These are phyloP conservation scores for Sphaerodactylus townsendi DNA, from an alignment of 2,113 vertebrate genomes.

Conservation along the genomic window DNA sequence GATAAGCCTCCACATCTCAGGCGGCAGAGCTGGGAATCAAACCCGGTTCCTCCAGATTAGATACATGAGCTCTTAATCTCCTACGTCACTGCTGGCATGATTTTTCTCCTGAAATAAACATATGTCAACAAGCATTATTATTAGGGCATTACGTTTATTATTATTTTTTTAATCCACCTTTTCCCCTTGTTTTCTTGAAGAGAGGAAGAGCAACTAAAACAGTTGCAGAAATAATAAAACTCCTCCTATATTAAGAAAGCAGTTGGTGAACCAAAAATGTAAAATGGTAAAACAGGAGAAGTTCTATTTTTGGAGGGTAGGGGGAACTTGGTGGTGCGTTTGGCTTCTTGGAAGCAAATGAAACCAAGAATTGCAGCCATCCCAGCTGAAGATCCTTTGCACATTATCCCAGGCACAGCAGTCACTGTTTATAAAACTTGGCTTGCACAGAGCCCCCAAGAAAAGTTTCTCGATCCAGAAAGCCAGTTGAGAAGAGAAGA, in stretches of 20 bases:
- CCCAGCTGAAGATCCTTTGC: constrained; percentile 29
- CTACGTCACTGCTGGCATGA: too few species aligned
- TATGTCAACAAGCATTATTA: too few species aligned
- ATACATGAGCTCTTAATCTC: too few species aligned
- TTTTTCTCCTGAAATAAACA: background rate
- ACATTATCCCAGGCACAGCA: constrained; percentile 60
- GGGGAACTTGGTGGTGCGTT: background rate
- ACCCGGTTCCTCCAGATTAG: too few species aligned
- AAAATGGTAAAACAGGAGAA: background rate
- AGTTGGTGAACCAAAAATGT: background rate
- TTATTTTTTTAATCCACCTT: too few species aligned
- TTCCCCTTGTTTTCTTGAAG: too few species aligned
- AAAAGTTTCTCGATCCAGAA: constrained; percentile 11
- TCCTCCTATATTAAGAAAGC: background rate
- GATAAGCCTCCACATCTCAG: too few species aligned
- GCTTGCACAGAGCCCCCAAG: background rate
- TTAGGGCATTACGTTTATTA: too few species aligned
- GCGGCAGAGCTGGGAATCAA: too few species aligned
- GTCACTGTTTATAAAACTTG: constrained; percentile 59
- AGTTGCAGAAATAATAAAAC: too few species aligned
- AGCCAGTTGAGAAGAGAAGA: constrained; percentile 34
- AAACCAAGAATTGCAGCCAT: constrained; percentile 43
- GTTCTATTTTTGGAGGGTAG: background rate
- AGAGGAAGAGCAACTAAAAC: too few species aligned
- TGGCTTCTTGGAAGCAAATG: background rate